phyloP scores from a whole-genome alignment of 2,888 invertebrate species.

The Lamellibrachia columna region DNA sequence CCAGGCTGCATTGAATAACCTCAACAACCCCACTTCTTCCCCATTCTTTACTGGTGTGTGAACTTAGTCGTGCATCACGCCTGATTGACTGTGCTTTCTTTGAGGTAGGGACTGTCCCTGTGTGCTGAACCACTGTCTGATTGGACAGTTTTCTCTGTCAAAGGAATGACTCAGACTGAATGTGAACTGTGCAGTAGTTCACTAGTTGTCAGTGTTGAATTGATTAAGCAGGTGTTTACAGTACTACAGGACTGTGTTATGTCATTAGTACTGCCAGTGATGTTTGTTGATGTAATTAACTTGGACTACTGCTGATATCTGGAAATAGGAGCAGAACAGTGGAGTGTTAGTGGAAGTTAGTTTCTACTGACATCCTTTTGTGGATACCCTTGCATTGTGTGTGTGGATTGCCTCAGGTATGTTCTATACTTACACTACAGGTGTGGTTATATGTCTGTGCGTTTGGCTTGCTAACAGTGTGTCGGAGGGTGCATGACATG shows the following conservation, averaged over 20 bases:
- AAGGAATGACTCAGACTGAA: not conserved
- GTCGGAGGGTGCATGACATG: no score
- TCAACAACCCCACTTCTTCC: not conserved
- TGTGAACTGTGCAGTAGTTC: not conserved
- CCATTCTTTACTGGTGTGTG: not conserved
- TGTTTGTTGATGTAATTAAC: not conserved
- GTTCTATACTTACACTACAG: not conserved
- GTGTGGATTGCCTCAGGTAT: not conserved
- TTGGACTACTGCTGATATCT: not conserved
- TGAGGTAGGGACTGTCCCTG: not conserved
- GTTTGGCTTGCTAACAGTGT: no score
- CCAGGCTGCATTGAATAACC: not conserved
- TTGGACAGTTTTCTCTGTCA: not conserved
- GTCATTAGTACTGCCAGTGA: not conserved
- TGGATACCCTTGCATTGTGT: not conserved
- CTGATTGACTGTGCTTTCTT: not conserved
- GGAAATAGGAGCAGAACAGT: not conserved
- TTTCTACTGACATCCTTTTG: not conserved
- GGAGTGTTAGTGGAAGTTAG: not conserved
- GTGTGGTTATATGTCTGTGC: no score
- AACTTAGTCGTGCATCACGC: not conserved
- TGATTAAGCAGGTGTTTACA: not conserved
- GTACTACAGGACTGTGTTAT: not conserved
- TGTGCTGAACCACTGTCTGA: not conserved
- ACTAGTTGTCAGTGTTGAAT: not conserved